Conservation (phyloP, 1,140 invertebrate species). For the Probaryconus sp. region DNA sequence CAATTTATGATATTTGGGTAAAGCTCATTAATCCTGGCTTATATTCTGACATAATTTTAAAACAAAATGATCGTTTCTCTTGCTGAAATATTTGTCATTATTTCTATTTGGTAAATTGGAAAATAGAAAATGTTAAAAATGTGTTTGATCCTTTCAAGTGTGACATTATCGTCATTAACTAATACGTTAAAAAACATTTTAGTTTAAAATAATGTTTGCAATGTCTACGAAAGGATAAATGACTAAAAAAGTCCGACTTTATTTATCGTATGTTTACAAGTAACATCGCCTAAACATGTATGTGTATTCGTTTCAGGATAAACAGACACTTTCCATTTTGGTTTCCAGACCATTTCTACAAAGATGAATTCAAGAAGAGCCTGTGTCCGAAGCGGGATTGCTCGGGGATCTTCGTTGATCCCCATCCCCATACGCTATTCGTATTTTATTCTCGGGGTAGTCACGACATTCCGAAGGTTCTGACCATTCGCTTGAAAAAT, state of each 20-base stretch:
- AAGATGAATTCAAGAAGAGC: constrained; percentile 35
- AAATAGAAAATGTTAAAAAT: too few relatives aligned
- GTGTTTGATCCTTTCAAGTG: too few relatives aligned
- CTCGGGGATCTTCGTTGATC: constrained; percentile 38
- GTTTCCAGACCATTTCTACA: constrained; percentile 13
- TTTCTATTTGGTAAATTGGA: too few relatives aligned
- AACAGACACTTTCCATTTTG: constrained; percentile 24
- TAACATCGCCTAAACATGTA: neutral
- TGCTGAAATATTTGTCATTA: neutral
- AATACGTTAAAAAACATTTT: too few relatives aligned
- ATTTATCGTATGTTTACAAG: neutral
- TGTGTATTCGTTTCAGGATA: constrained; percentile 16
- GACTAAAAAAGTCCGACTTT: too few relatives aligned
- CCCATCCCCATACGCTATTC: constrained; percentile 22
- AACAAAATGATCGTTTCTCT: constrained; percentile 29
- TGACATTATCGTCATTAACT: too few relatives aligned
- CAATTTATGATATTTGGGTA: constrained; percentile 28
- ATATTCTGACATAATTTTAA: constrained; percentile 30
- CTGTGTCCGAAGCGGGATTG: constrained; percentile 24
- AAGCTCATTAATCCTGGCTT: constrained; percentile 32
- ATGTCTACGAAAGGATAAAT: too few relatives aligned
- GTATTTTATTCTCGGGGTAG: constrained; percentile 36
- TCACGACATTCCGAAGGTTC: constrained; percentile 20
- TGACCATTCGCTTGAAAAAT: constrained; percentile 56
- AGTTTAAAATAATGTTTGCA: too few relatives aligned